These are phyloP conservation scores for Cryptoprocta ferox DNA, from an alignment of 2,797 vertebrate genomes.

Conservation along the genomic window DNA sequence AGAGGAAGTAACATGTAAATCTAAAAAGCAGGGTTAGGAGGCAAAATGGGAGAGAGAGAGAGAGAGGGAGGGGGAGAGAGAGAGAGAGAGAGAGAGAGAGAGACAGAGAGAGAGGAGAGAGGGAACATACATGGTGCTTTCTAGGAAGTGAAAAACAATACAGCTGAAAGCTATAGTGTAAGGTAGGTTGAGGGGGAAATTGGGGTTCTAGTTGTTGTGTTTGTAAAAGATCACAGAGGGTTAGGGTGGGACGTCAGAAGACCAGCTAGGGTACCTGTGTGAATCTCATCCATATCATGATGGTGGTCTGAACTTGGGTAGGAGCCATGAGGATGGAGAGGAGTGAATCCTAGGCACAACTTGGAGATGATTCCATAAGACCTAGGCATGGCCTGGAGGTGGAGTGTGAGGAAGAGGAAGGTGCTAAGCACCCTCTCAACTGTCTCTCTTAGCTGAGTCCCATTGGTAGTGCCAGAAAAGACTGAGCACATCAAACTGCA, in stretches of 20 bases:
- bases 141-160: background rate
- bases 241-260: background rate
- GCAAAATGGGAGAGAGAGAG: background rate
- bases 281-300: background rate
- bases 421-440: background rate
- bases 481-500: conserved; percentile 4
- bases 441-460: background rate
- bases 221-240: background rate
- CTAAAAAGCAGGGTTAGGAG: background rate
- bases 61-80: background rate
- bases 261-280: background rate
- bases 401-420: background rate
- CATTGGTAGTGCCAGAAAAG: background rate
- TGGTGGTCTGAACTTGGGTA: background rate
- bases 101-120: background rate
- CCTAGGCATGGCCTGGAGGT: background rate
- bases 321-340: background rate
- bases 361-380: background rate
- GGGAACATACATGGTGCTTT: background rate
- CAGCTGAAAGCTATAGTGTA: background rate
- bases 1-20: background rate
- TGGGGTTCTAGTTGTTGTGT: background rate
- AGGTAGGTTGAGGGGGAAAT: background rate
- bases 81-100: background rate
- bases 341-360: background rate